Evolutionary conservation across 2,113 vertebrate species (phyloP).

Genomic region (Pelecanus crispus): DNA sequence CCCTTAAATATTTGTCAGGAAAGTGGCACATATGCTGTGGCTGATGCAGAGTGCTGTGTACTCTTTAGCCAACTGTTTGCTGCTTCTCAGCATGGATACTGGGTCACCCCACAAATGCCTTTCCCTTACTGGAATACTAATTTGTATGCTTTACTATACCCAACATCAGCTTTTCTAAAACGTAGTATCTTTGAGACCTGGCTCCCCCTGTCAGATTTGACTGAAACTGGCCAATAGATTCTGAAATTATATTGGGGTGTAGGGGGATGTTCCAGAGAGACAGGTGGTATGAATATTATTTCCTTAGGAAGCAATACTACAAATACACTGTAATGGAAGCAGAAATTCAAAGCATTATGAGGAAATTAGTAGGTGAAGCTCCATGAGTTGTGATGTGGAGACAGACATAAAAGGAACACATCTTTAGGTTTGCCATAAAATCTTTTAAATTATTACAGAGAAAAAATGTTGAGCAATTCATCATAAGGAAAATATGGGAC

Average conservation of each 20-base stretch:
- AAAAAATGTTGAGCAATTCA: neutral
- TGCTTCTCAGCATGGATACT: neutral
- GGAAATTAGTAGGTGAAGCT: neutral
- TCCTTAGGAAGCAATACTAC: neutral
- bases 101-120: neutral
- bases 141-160: neutral
- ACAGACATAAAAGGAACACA: neutral
- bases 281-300: neutral
- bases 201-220: neutral
- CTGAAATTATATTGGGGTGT: neutral
- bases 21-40: neutral
- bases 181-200: neutral
- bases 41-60: neutral
- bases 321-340: neutral
- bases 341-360: neutral
- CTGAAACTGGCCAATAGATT: neutral
- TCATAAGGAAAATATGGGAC: neutral
- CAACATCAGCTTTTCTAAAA: neutral
- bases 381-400: neutral
- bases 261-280: neutral
- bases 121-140: neutral
- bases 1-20: neutral
- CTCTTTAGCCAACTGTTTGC: neutral
- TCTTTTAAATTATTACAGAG: neutral
- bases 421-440: neutral